A percentile compares a stretch with the other conserved stretches of the same genome.
Conservation (phyloP, 2,113 vertebrate species). For the Plecotus auritus region DNA sequence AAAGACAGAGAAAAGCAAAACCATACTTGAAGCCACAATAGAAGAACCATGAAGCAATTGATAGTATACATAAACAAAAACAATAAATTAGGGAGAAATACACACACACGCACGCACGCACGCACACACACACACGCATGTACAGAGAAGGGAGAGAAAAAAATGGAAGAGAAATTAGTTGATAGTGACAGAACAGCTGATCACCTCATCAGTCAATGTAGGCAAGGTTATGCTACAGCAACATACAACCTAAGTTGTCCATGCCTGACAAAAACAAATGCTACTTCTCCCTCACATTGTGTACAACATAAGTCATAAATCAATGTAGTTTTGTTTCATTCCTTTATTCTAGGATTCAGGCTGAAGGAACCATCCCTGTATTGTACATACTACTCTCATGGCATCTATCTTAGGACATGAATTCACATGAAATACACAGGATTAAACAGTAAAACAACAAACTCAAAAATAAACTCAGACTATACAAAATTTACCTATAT, state of each 20-base stretch:
- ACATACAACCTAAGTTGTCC: background rate
- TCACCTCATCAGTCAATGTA: background rate
- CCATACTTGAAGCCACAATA: background rate
- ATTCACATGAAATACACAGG: background rate
- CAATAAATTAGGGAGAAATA: background rate
- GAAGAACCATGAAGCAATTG: background rate
- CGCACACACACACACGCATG: accelerated
- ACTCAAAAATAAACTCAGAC: background rate
- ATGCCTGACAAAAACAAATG: background rate
- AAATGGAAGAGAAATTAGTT: background rate
- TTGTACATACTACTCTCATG: background rate
- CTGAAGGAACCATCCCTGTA: background rate
- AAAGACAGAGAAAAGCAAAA: background rate
- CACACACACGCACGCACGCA: no score
- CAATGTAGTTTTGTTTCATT: background rate
- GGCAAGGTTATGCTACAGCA: background rate
- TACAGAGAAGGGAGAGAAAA: background rate
- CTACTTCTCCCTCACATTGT: background rate
- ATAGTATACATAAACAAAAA: background rate
- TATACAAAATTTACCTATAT: background rate
- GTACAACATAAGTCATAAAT: background rate
- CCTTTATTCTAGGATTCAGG: background rate
- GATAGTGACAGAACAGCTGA: background rate
- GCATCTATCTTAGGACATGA: background rate
- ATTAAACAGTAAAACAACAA: background rate